Evolutionary conservation across 2,797 vertebrate species (phyloP), one percentile per base, ranked within the genome.

Genomic region (Sphaeramia orbicularis): DNA sequence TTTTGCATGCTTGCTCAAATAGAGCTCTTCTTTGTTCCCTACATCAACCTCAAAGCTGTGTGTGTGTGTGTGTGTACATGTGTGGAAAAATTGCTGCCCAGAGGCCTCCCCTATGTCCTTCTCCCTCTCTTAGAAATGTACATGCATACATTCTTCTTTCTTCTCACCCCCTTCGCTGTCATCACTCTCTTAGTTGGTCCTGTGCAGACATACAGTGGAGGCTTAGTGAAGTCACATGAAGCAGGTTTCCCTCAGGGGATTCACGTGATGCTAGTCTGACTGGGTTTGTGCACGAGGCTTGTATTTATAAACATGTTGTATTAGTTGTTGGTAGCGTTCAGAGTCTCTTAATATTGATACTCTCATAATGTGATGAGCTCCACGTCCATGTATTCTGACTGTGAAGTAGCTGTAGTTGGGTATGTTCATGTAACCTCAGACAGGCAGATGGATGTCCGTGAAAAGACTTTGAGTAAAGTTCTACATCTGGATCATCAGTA

Each of bases 11-110:
- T 78, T 6, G 27, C 70, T 81, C 80, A 81, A 89, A 92, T 89
- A 92, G 86, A 92, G 77, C 75, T 76, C 67, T 63, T 83, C 87
- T 92, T 93, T 94, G 89, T 93, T 92, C 80, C 65, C 76, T 50
- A 50, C 56, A 61, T 65, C 71, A 59, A 66, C 4, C 53, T 43
- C 50, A 74, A 49, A 79, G 50, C 49, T 10, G 10, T 59, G 43
- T 62, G 35, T 45, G 24, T 41, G 27, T 21, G 52, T 60, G 35
- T 41, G 35, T 42, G 36, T 38, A 27, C 27, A 58, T 45, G 41
- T 30, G 49, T 74, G n/a, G n/a, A 70, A 72, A 85, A 78, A 76
- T 66, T 63, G 14, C 41, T 58, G 44, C 54, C 21, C 21, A 55
- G 21, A 63, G 57, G 44, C 55, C 19, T 57, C 27, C 21, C 8